Evolutionary conservation across 1,140 invertebrate genomes (phyloP).

Genomic region (Euglossa dilemma): DNA sequence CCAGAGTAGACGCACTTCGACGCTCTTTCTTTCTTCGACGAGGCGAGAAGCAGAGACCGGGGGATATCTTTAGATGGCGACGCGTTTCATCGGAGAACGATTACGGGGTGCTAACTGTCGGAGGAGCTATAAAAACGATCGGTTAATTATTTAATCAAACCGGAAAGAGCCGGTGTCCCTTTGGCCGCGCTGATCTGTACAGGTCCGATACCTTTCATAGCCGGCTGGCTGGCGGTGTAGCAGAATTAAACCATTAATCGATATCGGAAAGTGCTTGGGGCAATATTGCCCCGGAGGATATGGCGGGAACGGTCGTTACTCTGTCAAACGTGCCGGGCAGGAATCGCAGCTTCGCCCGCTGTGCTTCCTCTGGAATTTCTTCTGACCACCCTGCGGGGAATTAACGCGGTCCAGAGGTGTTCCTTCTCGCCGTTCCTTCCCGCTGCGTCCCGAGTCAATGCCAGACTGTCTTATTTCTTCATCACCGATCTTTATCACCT

Average conservation of each 20-base stretch:
- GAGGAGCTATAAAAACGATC: not conserved
- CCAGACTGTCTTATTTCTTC: too few species aligned
- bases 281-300: slow-evolving; percentile 33
- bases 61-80: not conserved
- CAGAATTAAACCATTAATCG: slow-evolving; percentile 59
- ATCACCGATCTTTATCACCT: too few species aligned
- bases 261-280: slow-evolving; percentile 47
- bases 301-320: slow-evolving; percentile 32
- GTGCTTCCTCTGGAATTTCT: slow-evolving; percentile 14
- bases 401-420: slow-evolving; percentile 18
- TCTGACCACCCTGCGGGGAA: not conserved
- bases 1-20: too few species aligned
- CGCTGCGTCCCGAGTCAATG: too few species aligned
- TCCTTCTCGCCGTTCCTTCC: too few species aligned
- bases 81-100: not conserved
- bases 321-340: slow-evolving; percentile 41
- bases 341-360: slow-evolving; percentile 6
- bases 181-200: slow-evolving; percentile 14
- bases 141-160: slow-evolving; percentile 40
- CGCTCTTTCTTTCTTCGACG: too few species aligned
- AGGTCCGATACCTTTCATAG: slow-evolving; percentile 9
- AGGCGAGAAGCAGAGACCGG: not conserved
- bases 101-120: not conserved
- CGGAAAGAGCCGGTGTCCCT: not conserved
- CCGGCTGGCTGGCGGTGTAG: slow-evolving; percentile 11